These are phyloP conservation scores for Bilobella aurantiaca DNA, from an alignment of 1,140 invertebrate species.

Conservation along the genomic window DNA sequence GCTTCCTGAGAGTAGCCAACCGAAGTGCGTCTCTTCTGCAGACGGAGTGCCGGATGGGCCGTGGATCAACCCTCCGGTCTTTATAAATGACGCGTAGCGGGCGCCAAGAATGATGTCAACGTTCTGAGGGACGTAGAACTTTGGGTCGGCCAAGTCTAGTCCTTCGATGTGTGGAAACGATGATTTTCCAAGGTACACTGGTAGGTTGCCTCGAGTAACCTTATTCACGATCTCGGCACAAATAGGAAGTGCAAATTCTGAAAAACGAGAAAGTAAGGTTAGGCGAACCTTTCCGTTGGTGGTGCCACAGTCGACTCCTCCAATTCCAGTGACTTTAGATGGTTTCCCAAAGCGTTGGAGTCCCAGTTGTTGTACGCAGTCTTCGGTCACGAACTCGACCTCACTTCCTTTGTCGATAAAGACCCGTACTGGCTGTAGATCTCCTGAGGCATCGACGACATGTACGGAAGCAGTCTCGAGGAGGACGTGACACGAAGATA, in stretches of 20 bases:
- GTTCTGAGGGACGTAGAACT: neutral
- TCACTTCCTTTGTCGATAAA: slow-evolving; percentile 13
- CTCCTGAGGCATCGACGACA: neutral
- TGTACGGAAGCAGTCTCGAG: neutral
- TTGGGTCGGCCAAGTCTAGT: neutral
- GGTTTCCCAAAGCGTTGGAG: neutral
- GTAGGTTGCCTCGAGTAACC: neutral
- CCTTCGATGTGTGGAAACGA: slow-evolving; percentile 1
- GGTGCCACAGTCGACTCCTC: neutral
- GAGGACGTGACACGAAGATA: neutral
- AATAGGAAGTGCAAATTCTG: neutral
- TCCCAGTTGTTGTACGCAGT: neutral
- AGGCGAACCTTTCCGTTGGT: neutral
- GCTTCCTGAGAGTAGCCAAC: slow-evolving; percentile 11
- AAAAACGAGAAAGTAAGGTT: neutral
- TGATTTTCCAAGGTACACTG: neutral
- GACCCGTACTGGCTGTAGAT: neutral
- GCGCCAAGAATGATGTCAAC: slow-evolving; percentile 16
- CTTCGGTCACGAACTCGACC: slow-evolving; percentile 6
- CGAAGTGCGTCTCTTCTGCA: neutral
- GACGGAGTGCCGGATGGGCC: neutral
- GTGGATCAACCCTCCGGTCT: neutral
- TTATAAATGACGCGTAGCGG: neutral
- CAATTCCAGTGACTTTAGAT: neutral
- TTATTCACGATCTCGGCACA: neutral